Evolutionary conservation across 1,140 invertebrate genomes (phyloP).

Genomic region (Pissodes strobi): DNA sequence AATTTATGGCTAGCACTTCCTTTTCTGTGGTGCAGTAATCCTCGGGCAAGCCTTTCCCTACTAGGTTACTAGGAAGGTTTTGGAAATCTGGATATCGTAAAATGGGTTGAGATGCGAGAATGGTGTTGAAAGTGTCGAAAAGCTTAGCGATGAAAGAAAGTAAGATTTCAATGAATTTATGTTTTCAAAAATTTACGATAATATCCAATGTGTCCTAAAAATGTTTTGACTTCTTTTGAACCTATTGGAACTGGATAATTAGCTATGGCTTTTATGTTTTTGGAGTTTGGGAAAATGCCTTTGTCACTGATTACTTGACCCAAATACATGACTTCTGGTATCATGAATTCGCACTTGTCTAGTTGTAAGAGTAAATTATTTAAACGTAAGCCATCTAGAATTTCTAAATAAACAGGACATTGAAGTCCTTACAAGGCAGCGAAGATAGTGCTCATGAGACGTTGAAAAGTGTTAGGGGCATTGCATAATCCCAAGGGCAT

Average conservation of each 20-base stretch:
- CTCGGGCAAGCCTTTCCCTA: constrained; percentile 48
- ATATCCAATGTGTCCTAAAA: constrained; percentile 54
- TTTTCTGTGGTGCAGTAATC: constrained; percentile 39
- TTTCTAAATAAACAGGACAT: constrained; percentile 53
- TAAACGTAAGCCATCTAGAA: constrained; percentile 24
- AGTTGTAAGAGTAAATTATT: constrained; percentile 30
- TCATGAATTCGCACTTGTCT: constrained; percentile 55
- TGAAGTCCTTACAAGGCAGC: constrained; percentile 46
- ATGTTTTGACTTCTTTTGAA: constrained; percentile 49
- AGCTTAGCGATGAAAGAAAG: constrained; percentile 30
- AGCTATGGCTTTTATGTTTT: constrained; percentile 53
- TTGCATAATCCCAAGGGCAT: constrained; percentile 54
- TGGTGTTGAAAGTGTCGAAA: constrained; percentile 54
- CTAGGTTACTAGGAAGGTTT: constrained; percentile 50
- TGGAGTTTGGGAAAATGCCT: constrained; percentile 55
- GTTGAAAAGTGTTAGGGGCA: no score
- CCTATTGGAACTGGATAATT: constrained; percentile 53
- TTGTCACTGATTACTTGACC: constrained; percentile 49
- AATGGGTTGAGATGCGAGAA: constrained; percentile 53
- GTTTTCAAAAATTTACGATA: constrained; percentile 37
- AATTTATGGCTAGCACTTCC: no score
- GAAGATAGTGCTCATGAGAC: constrained; percentile 51
- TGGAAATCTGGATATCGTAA: constrained; percentile 52
- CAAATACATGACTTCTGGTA: constrained; percentile 46
- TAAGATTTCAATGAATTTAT: no score